Evolutionary conservation across 2,888 invertebrate species (phyloP).

Genomic region (Reticulitermes lucifugus): DNA sequence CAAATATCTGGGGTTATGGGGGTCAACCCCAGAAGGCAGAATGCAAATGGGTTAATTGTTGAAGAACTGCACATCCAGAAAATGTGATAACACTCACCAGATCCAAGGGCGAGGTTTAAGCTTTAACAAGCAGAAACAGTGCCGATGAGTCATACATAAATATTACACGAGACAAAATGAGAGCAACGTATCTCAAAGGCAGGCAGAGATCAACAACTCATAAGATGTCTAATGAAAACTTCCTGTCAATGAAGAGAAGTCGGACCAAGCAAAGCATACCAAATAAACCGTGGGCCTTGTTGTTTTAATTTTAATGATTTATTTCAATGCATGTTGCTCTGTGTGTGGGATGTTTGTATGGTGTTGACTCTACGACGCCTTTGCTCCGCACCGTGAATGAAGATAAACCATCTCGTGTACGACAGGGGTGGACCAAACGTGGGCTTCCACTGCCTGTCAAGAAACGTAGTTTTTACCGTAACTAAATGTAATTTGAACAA

Average conservation of each 20-base stretch:
- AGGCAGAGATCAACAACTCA: conserved; percentile 30
- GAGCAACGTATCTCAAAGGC: background rate
- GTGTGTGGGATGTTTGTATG: conserved; percentile 27
- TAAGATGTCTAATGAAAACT: conserved; percentile 14
- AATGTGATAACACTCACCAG: background rate
- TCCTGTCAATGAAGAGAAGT: conserved; percentile 23
- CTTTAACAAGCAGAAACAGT: background rate
- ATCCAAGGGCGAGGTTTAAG: background rate
- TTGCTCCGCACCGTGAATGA: too few relatives aligned
- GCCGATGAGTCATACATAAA: background rate
- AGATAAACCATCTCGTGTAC: too few relatives aligned
- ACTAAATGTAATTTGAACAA: too few relatives aligned
- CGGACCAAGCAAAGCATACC: conserved; percentile 33
- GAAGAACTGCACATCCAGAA: background rate
- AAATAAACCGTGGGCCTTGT: conserved; percentile 2
- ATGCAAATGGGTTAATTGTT: background rate
- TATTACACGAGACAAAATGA: too few relatives aligned
- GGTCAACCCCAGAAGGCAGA: background rate
- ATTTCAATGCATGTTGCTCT: background rate
- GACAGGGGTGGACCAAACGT: too few relatives aligned
- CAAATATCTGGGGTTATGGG: background rate
- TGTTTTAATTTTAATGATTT: conserved; percentile 31
- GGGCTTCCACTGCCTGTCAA: too few relatives aligned
- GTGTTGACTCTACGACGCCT: background rate
- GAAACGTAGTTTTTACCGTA: too few relatives aligned